A percentile compares a stretch with the other conserved stretches of the same genome.
These are phyloP conservation scores for Eupsilia transversa DNA, from an alignment of 2,888 invertebrate genomes.

Conservation along the genomic window DNA sequence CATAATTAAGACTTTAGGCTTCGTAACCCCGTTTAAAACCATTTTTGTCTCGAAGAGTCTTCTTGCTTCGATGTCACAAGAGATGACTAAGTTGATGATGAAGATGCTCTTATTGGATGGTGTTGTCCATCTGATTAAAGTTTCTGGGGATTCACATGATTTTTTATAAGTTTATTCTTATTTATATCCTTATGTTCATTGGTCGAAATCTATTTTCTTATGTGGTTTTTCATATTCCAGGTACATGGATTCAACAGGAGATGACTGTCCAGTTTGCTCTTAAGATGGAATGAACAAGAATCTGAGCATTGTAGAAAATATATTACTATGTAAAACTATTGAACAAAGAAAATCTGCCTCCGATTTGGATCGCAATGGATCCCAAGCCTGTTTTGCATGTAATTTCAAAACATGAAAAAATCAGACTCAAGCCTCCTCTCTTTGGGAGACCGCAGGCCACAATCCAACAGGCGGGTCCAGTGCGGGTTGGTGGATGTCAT, in stretches of 20 bases:
- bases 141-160: not conserved
- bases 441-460: not conserved
- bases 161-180: not conserved
- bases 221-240: not conserved
- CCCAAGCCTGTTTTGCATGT: not conserved
- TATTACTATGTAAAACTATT: not conserved
- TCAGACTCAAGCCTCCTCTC: not conserved
- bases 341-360: not conserved
- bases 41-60: not conserved
- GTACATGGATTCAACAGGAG: not conserved
- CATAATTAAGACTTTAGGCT: not conserved
- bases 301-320: not conserved
- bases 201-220: not conserved
- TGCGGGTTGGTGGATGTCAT: not conserved
- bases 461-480: not conserved
- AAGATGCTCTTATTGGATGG: too few relatives aligned
- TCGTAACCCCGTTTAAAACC: not conserved
- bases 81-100: not conserved
- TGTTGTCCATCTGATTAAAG: not conserved
- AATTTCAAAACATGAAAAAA: not conserved
- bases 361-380: not conserved
- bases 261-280: constrained; percentile 5
- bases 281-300: not conserved
- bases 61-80: not conserved
- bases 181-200: not conserved